These are phyloP conservation scores for Calyptomena viridis DNA, from an alignment of 2,113 vertebrate genomes.

Conservation along the genomic window DNA sequence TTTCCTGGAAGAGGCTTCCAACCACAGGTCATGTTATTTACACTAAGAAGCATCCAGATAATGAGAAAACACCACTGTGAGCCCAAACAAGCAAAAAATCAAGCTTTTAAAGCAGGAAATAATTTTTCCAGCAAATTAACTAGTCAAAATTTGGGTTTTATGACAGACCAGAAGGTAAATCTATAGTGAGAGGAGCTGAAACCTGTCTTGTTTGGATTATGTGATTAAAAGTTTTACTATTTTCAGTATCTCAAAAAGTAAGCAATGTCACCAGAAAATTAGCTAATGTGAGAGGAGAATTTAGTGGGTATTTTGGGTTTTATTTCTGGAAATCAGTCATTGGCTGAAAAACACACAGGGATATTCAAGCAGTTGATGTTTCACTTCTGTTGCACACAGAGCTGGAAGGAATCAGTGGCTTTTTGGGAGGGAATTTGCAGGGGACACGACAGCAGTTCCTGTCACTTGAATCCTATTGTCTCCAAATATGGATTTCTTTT, in stretches of 20 bases:
- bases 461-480: background rate
- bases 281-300: background rate
- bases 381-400: background rate
- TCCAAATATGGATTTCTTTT: background rate
- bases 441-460: background rate
- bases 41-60: background rate
- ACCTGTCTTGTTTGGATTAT: conserved; percentile 27
- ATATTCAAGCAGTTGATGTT: background rate
- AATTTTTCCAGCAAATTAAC: background rate
- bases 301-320: background rate
- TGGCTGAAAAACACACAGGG: background rate
- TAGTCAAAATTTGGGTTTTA: background rate
- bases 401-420: background rate
- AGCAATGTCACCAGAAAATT: conserved; percentile 17
- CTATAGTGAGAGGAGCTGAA: background rate
- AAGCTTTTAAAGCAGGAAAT: background rate
- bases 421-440: background rate
- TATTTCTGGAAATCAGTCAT: background rate
- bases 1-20: background rate
- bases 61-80: background rate
- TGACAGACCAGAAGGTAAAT: background rate
- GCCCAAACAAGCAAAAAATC: background rate
- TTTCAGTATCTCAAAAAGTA: conserved; percentile 15
- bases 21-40: background rate
- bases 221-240: conserved; percentile 33